Base-by-base conservation (phyloP, 2,888 invertebrate genomes). In the Apamea monoglypha region DNA sequence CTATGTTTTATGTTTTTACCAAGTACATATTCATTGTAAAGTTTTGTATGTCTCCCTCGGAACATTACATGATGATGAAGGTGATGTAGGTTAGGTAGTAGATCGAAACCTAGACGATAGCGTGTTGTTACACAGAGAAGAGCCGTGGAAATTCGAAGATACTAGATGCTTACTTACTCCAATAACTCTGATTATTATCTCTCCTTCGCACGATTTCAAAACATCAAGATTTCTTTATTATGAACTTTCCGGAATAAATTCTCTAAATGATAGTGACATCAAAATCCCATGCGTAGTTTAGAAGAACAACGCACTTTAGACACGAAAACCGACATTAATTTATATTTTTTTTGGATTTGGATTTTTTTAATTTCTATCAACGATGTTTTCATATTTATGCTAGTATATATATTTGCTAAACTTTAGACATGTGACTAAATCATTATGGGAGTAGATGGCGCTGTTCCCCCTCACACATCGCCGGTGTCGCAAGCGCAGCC, bases 401-500 rank as follows among this genome's bases (percentile, higher is more conserved):
- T 14, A 25, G 7, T 25, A n/a, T 16, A 66, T 14, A 67, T n/a
- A 71, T 53, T 68, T 32, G 32, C 29, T 25, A 29, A 70, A 56
- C 4, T 29, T 12, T 32, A 83, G 32, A 44, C 44, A 81, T 66
- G 59, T 67, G 70, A 61, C 59, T 76, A 61, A 76, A 80, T 63
- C 71, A 81, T 67, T 75, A 87, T 80, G 75, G 82, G 82, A 88
- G 83, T 80, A 69, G 71, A 85, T 81, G 78, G 75, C 76, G 80
- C 63, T 81, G 80, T 81, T 82, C 84, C 83, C 86, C 80, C 84
- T 88, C 87, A 88, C 82, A 89, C 85, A 84, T 88, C 53, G 71
- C 63, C 50, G 68, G 72, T 91, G 86, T 90, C 82, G 91, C 86
- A 91, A 91, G 82, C 72, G 74, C 80, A 71, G 76, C 69, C 84